phyloP scores from a whole-genome alignment of 2,888 invertebrate genomes.

The Timema podura region DNA sequence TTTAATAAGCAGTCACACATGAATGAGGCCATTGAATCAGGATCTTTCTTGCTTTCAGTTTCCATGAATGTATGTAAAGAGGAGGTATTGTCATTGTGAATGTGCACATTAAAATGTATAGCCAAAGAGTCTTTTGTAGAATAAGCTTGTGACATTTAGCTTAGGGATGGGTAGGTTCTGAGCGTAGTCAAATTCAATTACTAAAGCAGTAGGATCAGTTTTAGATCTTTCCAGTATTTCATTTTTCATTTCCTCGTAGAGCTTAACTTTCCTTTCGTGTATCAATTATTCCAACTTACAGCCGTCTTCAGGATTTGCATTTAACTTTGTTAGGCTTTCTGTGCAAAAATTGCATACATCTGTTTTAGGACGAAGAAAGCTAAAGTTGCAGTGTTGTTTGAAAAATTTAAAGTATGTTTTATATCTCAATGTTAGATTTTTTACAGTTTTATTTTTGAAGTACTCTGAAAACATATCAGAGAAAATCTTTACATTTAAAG shows the following conservation, averaged over 20 bases:
- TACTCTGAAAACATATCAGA: no score
- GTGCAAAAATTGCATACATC: no score
- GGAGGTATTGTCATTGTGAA: background rate
- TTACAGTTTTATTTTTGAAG: no score
- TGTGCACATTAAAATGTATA: slow-evolving; percentile 13
- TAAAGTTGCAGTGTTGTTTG: no score
- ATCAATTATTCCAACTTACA: no score
- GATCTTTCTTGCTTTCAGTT: slow-evolving; percentile 1
- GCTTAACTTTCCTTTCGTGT: no score
- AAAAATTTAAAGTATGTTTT: no score
- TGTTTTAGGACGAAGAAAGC: no score
- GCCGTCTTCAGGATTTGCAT: no score
- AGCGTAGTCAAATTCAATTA: slow-evolving; percentile 11
- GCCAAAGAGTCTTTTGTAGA: background rate
- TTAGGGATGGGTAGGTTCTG: slow-evolving; percentile 1
- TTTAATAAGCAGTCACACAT: background rate
- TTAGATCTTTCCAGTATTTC: background rate
- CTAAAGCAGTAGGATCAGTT: slow-evolving; percentile 6
- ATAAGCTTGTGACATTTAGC: background rate
- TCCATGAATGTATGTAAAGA: slow-evolving; percentile 1
- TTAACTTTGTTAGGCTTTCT: no score
- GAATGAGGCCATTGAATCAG: background rate
- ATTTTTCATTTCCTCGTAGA: background rate
- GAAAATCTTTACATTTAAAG: no score
- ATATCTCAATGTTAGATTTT: no score